These are phyloP conservation scores for Mesembrinibis cayennensis DNA, from an alignment of 2,113 vertebrate genomes.

Conservation along the genomic window DNA sequence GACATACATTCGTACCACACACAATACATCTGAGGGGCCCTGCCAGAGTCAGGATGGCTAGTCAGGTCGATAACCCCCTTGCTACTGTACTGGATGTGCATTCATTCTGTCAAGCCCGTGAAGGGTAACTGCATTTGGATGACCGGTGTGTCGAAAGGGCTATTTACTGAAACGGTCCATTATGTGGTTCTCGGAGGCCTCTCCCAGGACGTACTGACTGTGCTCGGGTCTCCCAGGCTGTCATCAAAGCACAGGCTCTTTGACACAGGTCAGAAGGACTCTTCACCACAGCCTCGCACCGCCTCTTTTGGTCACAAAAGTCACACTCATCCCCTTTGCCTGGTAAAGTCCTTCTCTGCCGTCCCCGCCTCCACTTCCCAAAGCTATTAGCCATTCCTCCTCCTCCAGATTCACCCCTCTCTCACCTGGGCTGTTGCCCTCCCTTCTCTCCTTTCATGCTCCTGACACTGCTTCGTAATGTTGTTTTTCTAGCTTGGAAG, in stretches of 20 bases:
- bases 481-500: conserved; percentile 41
- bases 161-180: background rate
- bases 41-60: background rate
- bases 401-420: background rate
- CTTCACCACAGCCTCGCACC: background rate
- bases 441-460: conserved; percentile 27
- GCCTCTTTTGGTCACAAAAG: background rate
- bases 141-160: background rate
- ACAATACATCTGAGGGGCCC: background rate
- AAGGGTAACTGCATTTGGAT: background rate
- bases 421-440: conserved; percentile 6
- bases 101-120: background rate
- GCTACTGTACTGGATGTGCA: background rate
- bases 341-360: background rate
- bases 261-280: background rate
- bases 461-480: background rate
- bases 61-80: background rate
- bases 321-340: background rate
- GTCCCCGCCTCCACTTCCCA: background rate
- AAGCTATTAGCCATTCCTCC: background rate
- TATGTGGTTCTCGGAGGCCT: background rate
- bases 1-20: background rate
- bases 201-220: background rate
- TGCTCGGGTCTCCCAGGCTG: background rate
- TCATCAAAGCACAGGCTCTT: background rate